Evolutionary conservation across 2,113 vertebrate genomes (phyloP), one percentile per base, ranked within the genome.

Genomic region (Cochlearius cochlearius): DNA sequence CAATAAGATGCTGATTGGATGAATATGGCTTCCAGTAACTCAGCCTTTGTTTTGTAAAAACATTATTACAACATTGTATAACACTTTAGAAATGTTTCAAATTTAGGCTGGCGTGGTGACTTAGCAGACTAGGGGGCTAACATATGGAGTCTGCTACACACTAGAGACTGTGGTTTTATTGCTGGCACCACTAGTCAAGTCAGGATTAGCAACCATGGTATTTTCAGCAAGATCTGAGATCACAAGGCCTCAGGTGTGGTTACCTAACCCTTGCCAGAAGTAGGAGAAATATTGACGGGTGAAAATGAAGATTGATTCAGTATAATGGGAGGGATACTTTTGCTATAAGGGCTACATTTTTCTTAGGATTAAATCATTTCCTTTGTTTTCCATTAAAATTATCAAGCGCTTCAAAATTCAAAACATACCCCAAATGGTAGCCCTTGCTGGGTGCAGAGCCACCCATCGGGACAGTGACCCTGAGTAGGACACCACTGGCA

Each of bases 31-130:
- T 98, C 98, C 97, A 97, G 97, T 97, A 97, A 98, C 96, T 98
- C 98, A 98, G 97, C 47, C 97, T 98, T 98, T 98, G 98, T 98
- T 98, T 98, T 98, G 95, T 98, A 98, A 98, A 98, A 98, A 98
- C 97, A 98, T 97, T 97, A 98, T 94, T 98, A 97, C 97, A 98
- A 98, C 97, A 98, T 98, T 98, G 98, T 97, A 97, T 98, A 98
- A 98, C 97, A 97, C 97, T 98, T 98, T 94, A 98, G 97, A 98
- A 98, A 97, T 98, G 95, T 98, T 98, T 98, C 96, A 97, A 96
- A 98, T 98, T 96, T 97, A 97, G 98, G 93, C 97, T 98, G 98
- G 97, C 97, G 94, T 97, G 97, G 97, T 96, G 97, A 95, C 96
- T 98, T 98, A 98, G 96, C 98, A 98, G 97, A 96, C 97, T 94